phyloP scores from a whole-genome alignment of 2,888 invertebrate genomes.

The Malachius bipustulatus region DNA sequence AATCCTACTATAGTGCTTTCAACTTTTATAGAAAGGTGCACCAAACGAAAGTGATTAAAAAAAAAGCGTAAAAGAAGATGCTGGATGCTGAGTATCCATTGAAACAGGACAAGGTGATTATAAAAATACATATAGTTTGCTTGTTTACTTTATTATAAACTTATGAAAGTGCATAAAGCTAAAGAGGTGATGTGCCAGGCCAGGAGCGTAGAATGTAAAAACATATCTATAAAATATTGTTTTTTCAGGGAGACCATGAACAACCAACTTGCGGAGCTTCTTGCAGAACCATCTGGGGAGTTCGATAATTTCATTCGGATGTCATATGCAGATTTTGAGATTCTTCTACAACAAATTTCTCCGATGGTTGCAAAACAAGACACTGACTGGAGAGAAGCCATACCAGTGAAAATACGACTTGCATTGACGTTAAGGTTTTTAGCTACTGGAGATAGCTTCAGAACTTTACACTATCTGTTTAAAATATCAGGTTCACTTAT shows the following conservation, averaged over 20 bases:
- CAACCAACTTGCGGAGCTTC: constrained; percentile 9
- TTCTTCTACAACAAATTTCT: constrained; percentile 14
- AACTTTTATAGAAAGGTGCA: constrained; percentile 7
- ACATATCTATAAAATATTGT: not conserved
- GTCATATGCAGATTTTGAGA: constrained; percentile 13
- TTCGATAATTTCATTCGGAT: constrained; percentile 14
- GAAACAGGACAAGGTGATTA: constrained; percentile 9
- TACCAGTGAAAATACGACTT: constrained; percentile 14
- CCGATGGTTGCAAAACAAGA: constrained; percentile 13
- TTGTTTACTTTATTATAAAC: no score
- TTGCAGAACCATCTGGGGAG: constrained; percentile 12
- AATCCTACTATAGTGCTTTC: constrained; percentile 6
- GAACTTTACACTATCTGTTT: constrained; percentile 11
- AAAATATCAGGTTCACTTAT: constrained; percentile 10
- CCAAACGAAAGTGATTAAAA: constrained; percentile 6
- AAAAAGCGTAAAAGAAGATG: constrained; percentile 7
- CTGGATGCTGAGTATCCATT: constrained; percentile 8
- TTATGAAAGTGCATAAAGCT: constrained; percentile 2
- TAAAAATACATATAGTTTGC: constrained; percentile 4
- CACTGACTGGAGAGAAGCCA: constrained; percentile 12
- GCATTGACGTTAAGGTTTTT: constrained; percentile 12
- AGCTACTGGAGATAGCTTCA: constrained; percentile 11
- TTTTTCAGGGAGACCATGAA: constrained; percentile 7
- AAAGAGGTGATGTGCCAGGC: no score
- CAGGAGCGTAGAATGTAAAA: not conserved